These are phyloP conservation scores for Acrocephalus scirpaceus DNA, from an alignment of 2,797 vertebrate species.

Conservation along the genomic window DNA sequence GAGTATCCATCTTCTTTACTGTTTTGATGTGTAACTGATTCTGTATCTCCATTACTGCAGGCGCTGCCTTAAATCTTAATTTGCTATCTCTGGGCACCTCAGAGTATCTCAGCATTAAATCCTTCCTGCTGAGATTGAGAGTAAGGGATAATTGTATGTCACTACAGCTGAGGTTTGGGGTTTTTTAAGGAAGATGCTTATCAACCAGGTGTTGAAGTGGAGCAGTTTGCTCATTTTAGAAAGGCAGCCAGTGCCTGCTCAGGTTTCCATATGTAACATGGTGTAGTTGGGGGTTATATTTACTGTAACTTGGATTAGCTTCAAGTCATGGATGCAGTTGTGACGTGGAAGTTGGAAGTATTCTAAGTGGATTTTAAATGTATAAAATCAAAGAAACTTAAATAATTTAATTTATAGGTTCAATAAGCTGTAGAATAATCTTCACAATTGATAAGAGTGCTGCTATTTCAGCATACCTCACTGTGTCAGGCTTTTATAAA, in stretches of 20 bases:
- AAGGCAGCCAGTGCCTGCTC: neutral
- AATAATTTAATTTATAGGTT: neutral
- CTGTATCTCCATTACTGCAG: neutral
- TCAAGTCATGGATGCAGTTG: neutral
- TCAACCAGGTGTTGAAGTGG: neutral
- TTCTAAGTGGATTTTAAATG: neutral
- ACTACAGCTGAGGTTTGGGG: neutral
- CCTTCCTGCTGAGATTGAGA: neutral
- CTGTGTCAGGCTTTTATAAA: neutral
- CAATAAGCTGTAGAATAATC: neutral
- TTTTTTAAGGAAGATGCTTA: neutral
- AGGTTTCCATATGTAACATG: neutral
- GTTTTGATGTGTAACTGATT: neutral
- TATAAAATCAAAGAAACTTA: neutral
- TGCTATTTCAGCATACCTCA: neutral
- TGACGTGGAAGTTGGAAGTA: neutral
- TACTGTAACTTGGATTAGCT: neutral
- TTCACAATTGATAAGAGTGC: neutral
- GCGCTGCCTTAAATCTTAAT: neutral
- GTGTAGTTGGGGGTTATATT: neutral
- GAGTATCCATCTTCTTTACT: constrained; percentile 49
- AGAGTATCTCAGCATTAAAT: neutral
- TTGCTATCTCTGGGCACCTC: neutral
- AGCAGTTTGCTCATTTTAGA: neutral
- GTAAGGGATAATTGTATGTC: neutral